Conservation (phyloP, 30 jellyfish, hydroid and myxozoan genomes). For the Nemopilema nomurai region DNA sequence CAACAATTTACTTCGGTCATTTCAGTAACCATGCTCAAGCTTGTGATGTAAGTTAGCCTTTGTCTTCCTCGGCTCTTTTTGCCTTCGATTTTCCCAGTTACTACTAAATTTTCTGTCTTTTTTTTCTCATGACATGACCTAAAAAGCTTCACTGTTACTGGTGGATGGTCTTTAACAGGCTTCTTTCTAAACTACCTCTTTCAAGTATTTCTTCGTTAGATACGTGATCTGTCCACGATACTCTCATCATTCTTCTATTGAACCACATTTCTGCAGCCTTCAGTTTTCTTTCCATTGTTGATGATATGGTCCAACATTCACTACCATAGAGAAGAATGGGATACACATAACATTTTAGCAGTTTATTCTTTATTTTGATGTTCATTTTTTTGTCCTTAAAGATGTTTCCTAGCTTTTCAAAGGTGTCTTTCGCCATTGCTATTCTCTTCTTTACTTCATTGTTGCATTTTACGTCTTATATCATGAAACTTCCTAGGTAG, state of each 20-base stretch:
- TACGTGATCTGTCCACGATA: conserved; percentile 29
- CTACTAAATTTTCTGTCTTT: not conserved
- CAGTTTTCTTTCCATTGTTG: conserved; percentile 30
- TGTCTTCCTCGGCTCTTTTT: not conserved
- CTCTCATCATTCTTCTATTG: conserved; percentile 33
- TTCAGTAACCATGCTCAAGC: not conserved
- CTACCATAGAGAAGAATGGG: conserved; percentile 9
- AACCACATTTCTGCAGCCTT: conserved; percentile 46
- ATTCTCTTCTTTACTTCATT: too few species aligned
- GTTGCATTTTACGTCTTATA: too few species aligned
- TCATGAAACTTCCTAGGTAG: too few species aligned
- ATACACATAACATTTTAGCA: conserved; percentile 33
- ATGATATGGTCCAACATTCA: conserved; percentile 31
- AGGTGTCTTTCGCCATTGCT: conserved; percentile 22
- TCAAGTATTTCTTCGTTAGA: not conserved
- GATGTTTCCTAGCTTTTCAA: conserved; percentile 17
- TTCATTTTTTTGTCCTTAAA: conserved; percentile 29
- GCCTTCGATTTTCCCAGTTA: not conserved
- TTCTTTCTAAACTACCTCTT: not conserved
- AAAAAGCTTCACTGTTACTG: not conserved
- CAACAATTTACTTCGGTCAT: not conserved
- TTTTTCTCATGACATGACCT: conserved; percentile 4
- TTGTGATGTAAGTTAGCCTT: not conserved
- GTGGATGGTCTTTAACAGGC: not conserved
- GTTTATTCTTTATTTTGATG: conserved; percentile 12